Base-by-base conservation (phyloP, 2,797 vertebrate genomes). In the Hydrophis major region DNA sequence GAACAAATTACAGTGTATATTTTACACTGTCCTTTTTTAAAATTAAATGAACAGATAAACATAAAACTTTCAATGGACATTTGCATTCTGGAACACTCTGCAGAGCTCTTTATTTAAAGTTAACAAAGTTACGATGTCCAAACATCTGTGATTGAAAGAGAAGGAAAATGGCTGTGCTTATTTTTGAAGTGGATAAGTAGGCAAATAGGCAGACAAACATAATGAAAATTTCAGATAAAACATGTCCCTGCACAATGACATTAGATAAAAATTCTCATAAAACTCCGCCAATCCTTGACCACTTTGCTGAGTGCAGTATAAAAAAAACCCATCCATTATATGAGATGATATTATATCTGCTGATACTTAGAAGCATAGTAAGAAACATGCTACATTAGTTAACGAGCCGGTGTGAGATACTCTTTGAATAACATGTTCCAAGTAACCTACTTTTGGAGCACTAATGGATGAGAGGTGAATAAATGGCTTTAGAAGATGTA, bases 281-380 rank as follows among this genome's bases (percentile, higher is more conserved):
- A 89, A 78, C 66, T 89, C 61, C 10, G 1, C 50, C 88, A 89
- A 32, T 32, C 50, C 90, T 59, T 93, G 83, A 47, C 55, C 59
- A 55, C n/a, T 63, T 66, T 50, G 37, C 28, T 90, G 78, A 42
- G 53, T 90, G 56, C 32, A 78, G 12, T n/a, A n/a, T 60, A 60
- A 10, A 37, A 2, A 4, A 32, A 18, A 12, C 7, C 6, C 55
- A 25, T 74, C 53, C 83, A 50, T 90, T 87, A 69, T 74, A 50
- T 50, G 61, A 93, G 57, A 92, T 86, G 90, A 92, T 57, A 90
- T 94, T 47, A 90, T 66, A 94, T 63, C 90, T 92, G 66, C 57
- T 57, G 69, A 89, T 94, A 88, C 63, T 66, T 13, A 11, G 20
- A 87, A 53, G 8, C 10, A 94, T 94, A 55, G 32, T 4, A 90